Evolutionary conservation across 2,888 invertebrate species (phyloP), one percentile per base, ranked within the genome.

Genomic region (Hyles lineata): DNA sequence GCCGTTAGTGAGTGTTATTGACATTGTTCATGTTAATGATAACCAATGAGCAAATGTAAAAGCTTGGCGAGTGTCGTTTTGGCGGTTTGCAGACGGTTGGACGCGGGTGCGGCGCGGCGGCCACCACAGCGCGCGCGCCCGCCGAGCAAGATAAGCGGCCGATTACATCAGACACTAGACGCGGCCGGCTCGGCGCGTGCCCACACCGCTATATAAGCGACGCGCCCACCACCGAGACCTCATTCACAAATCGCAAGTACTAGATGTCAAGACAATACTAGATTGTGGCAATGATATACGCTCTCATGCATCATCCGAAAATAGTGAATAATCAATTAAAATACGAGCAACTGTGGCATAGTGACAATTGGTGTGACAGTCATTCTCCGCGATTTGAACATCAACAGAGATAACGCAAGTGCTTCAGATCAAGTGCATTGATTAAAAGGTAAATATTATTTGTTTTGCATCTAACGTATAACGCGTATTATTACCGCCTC

Each of bases 211-310:
- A 93, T 93, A 93, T 83, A 93, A 89, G 78, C 77, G 73, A 76
- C 78, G 76, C 43, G 79, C 80, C 74, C 81, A 78, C 75, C 59
- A 76, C 71, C 74, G 75, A 70, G 70, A 72, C 81, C 83, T 92
- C 94, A 94, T 92, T 94, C 93, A 90, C 87, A 79, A 88, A 81
- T 90, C 83, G 82, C 83, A 85, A 86, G 85, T 89, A 80, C 86
- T 92, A 88, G 83, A 94, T 94, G 92, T 90, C 86, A 87, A 89
- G 84, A 87, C 89, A 77, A 86, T 89, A 87, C 83, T 92, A 92
- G 84, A 87, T 90, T 82, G 94, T 94, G 92, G 94, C 92, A 93
- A 94, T 94, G 94, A 88, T 92, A 91, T 90, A 88, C 92, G 89
- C 90, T 90, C 90, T 87, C 92, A 91, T 93, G 93, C 84, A 90